phyloP scores from a whole-genome alignment of 2,888 invertebrate species.

The Nyleta sp. region DNA sequence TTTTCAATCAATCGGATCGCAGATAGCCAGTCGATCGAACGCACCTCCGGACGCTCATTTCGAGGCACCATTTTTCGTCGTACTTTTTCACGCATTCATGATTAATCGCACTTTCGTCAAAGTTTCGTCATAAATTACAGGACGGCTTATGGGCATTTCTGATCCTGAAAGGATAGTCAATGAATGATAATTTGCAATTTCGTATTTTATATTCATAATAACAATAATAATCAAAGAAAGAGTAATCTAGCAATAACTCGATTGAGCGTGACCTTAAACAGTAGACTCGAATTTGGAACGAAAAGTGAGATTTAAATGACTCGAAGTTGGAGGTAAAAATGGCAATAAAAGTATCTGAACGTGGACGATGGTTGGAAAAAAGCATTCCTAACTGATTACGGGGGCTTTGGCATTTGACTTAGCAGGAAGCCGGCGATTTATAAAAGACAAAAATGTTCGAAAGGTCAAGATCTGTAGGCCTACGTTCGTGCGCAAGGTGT shows the following conservation, averaged over 20 bases:
- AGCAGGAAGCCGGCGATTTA: conserved; percentile 52
- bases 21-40: conserved; percentile 13
- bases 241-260: too few species aligned
- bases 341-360: conserved; percentile 6
- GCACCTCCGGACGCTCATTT: neutral
- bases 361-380: conserved; percentile 1
- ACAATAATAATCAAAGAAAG: too few species aligned
- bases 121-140: too few species aligned
- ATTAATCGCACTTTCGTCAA: neutral
- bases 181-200: too few species aligned
- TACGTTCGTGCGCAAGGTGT: conserved; percentile 52
- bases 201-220: too few species aligned
- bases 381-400: conserved; percentile 44
- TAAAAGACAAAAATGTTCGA: conserved; percentile 58
- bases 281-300: too few species aligned
- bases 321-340: too few species aligned
- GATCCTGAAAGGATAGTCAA: too few species aligned
- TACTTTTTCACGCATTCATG: too few species aligned
- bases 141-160: too few species aligned
- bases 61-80: neutral
- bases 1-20: conserved; percentile 47
- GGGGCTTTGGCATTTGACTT: conserved; percentile 46
- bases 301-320: too few species aligned
- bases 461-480: conserved; percentile 61
- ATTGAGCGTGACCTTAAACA: too few species aligned